A percentile compares a stretch with the other conserved stretches of the same genome.
Conservation (phyloP, 2,113 vertebrate species). For the Nanorana parkeri region DNA sequence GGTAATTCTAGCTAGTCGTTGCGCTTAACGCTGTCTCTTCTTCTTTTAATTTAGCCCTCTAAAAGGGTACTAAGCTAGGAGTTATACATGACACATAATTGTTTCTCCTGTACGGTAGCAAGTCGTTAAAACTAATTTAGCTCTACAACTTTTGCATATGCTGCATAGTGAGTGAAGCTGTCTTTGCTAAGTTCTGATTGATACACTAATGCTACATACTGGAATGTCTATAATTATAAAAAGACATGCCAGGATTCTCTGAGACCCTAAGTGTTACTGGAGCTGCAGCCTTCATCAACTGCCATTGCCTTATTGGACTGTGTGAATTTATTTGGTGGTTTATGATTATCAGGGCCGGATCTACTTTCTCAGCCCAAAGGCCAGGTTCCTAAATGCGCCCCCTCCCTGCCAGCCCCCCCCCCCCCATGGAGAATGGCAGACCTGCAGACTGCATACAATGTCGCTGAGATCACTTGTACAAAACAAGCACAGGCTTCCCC, state of each 20-base stretch:
- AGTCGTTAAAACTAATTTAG: conserved; percentile 4
- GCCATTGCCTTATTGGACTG: neutral
- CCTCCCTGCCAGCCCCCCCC: too few species aligned
- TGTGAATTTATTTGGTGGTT: neutral
- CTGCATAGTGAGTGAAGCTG: conserved; percentile 26
- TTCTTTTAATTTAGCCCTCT: too few species aligned
- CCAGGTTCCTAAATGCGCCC: too few species aligned
- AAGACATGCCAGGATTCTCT: neutral
- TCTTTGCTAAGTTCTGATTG: conserved; percentile 4
- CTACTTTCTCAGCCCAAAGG: too few species aligned
- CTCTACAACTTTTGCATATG: neutral
- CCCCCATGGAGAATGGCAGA: too few species aligned
- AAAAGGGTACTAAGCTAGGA: too few species aligned
- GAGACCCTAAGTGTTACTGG: conserved; percentile 1
- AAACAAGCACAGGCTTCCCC: too few species aligned
- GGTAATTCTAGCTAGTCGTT: too few species aligned
- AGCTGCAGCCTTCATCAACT: neutral
- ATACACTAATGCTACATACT: conserved; percentile 11
- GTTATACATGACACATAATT: neutral
- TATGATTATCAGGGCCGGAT: too few species aligned
- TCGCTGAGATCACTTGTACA: too few species aligned
- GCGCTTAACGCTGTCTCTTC: too few species aligned
- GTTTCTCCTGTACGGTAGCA: neutral
- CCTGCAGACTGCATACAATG: too few species aligned
- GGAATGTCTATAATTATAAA: conserved; percentile 20